phyloP scores from a whole-genome alignment of 2,113 vertebrate genomes.

The Xyrauchen texanus region DNA sequence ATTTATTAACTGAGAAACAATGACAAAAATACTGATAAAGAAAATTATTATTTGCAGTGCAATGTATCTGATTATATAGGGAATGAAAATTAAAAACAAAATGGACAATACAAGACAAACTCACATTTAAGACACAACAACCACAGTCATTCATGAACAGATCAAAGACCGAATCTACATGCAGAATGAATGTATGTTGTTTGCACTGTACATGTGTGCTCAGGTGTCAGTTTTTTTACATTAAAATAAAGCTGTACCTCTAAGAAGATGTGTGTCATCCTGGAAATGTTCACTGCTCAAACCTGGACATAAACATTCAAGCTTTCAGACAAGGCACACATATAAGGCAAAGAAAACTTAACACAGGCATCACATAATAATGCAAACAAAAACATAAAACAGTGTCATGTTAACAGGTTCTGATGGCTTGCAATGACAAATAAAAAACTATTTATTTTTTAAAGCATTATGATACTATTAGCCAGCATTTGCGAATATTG shows the following conservation, averaged over 20 bases:
- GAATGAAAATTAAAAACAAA: background rate
- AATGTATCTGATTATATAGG: background rate
- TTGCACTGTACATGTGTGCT: background rate
- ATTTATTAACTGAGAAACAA: too few relatives aligned
- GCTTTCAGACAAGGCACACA: conserved; percentile 68
- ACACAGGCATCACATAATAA: conserved; percentile 48
- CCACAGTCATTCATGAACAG: conserved; percentile 17
- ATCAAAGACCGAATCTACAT: background rate
- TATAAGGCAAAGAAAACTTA: conserved; percentile 63
- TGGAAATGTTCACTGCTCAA: conserved; percentile 80
- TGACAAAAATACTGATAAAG: too few relatives aligned
- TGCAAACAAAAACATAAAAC: conserved; percentile 6
- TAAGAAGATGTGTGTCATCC: conserved; percentile 79
- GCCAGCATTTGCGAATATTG: too few relatives aligned
- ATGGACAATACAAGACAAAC: conserved; percentile 1
- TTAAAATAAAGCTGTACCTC: conserved; percentile 73
- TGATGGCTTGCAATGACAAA: background rate
- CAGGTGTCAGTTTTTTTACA: conserved; percentile 22
- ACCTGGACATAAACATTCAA: conserved; percentile 80
- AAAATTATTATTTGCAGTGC: too few relatives aligned
- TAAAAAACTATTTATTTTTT: too few relatives aligned
- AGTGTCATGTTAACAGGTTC: background rate
- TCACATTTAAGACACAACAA: conserved; percentile 41
- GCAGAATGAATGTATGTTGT: conserved; percentile 21
- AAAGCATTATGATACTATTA: background rate